Evolutionary conservation across 2,797 vertebrate species (phyloP), one percentile per base, ranked within the genome.

Genomic region (Acrocephalus scirpaceus): DNA sequence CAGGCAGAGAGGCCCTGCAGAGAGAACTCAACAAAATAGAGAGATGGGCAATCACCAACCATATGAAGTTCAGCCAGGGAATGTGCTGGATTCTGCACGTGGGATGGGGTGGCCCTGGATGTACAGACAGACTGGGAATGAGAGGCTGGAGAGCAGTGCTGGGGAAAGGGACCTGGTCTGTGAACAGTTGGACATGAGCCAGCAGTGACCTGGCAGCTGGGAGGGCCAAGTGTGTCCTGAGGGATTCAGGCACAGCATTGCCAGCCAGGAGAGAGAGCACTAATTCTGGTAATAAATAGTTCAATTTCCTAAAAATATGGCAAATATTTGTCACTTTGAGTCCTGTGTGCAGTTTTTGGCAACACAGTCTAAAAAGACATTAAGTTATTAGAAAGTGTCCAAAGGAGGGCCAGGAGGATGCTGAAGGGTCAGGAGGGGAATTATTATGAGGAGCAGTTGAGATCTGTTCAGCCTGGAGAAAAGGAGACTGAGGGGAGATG

Each of bases 221-320:
- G 23, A 64, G 29, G 8, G 19, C 3, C 40, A 38, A 1, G 4
- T 4, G 3, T 54, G 38, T 36, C 27, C 47, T 36, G 21, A 11
- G 21, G 7, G 2, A 3, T 4, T 29, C 58, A 40, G 29, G 40
- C 40, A 18, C 6, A 17, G 6, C 22, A 54, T 7, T 0, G 0
- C 6, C 29, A 64, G 10, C 30, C 11, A 22, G 19, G 6, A 44
- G n/a, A 60, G 25, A 22, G 23, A 38, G 10, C 8, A 66, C 6
- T 51, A 22, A 51, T 44, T 50, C 32, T 67, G 16, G 18, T 36
- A 32, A 44, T 22, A 15, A 27, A 36, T 22, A 44, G 12, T 32
- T 58, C 11, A 5, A 27, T 44, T 75, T 67, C 26, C 23, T 58
- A 36, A 44, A 75, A 58, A 27, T 51, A 5, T 32, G 17, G 44